Evolutionary conservation across 2,888 invertebrate genomes (phyloP).

Genomic region (Drosophila emarginata): DNA sequence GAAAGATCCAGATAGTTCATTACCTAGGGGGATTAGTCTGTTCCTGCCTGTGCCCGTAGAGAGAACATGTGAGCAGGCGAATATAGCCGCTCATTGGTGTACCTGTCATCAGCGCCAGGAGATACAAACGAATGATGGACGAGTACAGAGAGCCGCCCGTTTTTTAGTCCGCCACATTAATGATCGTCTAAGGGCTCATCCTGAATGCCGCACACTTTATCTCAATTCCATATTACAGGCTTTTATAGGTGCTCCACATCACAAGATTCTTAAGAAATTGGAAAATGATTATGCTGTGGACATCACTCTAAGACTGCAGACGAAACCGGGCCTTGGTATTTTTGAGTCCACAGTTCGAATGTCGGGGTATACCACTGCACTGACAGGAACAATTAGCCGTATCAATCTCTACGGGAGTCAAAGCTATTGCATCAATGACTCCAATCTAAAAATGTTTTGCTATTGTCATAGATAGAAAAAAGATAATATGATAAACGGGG

Average conservation of each 20-base stretch:
- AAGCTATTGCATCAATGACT: conserved; percentile 89
- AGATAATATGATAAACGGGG: background rate
- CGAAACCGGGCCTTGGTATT: conserved; percentile 83
- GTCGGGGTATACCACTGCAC: conserved; percentile 74
- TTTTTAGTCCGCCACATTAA: conserved; percentile 88
- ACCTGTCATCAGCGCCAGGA: conserved; percentile 89
- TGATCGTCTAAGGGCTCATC: conserved; percentile 84
- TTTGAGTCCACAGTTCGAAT: conserved; percentile 91
- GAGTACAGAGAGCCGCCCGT: conserved; percentile 85
- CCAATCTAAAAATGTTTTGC: conserved; percentile 90
- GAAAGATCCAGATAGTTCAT: conserved; percentile 77
- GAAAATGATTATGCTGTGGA: conserved; percentile 79
- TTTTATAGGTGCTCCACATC: conserved; percentile 84
- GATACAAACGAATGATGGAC: conserved; percentile 83
- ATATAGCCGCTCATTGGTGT: conserved; percentile 93
- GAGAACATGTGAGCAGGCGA: conserved; percentile 90
- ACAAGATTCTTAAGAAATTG: conserved; percentile 79
- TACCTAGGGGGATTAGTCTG: conserved; percentile 87
- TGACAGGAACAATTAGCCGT: conserved; percentile 88
- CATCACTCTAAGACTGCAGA: conserved; percentile 83
- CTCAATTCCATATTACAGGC: conserved; percentile 87
- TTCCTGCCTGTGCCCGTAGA: conserved; percentile 88
- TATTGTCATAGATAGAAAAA: conserved; percentile 85
- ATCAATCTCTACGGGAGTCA: conserved; percentile 92
- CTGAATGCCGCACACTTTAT: conserved; percentile 86